Conservation (phyloP, 2,888 invertebrate genomes). For the Ophion costatus region DNA sequence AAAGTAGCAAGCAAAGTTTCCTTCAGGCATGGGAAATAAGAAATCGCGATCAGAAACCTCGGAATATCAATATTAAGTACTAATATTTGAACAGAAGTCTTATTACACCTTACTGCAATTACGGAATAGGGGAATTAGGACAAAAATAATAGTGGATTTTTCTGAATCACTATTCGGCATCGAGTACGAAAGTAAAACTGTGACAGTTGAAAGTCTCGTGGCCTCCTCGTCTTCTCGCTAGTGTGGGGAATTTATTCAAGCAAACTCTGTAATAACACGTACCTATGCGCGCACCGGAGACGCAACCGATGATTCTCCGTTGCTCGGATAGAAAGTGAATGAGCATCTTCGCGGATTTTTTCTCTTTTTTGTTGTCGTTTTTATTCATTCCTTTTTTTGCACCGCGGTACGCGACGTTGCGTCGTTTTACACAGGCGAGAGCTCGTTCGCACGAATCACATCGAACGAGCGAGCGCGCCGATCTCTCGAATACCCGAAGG, state of each 20-base stretch:
- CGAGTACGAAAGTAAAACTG: background rate
- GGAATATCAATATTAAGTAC: too few relatives aligned
- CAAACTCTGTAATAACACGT: background rate
- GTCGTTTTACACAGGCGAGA: too few relatives aligned
- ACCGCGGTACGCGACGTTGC: constrained; percentile 11
- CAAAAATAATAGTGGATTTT: too few relatives aligned
- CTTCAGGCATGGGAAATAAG: too few relatives aligned
- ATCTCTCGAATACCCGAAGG: background rate
- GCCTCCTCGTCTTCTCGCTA: background rate
- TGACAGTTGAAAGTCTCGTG: background rate
- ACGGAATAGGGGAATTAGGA: too few relatives aligned
- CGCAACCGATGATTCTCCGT: constrained; percentile 16
- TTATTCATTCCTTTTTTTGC: background rate
- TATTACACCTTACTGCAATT: too few relatives aligned
- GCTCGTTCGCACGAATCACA: background rate
- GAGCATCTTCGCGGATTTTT: constrained; percentile 42
- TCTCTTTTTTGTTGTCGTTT: constrained; percentile 12
- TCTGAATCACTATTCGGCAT: background rate
- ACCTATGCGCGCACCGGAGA: background rate
- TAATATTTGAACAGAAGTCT: too few relatives aligned
- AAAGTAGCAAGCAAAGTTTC: too few relatives aligned
- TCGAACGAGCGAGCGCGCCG: background rate
- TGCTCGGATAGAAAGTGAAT: constrained; percentile 62
- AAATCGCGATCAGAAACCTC: too few relatives aligned
- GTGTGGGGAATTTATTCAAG: background rate